Conservation (phyloP, 1,140 invertebrate genomes). For the Littorina saxatilis region DNA sequence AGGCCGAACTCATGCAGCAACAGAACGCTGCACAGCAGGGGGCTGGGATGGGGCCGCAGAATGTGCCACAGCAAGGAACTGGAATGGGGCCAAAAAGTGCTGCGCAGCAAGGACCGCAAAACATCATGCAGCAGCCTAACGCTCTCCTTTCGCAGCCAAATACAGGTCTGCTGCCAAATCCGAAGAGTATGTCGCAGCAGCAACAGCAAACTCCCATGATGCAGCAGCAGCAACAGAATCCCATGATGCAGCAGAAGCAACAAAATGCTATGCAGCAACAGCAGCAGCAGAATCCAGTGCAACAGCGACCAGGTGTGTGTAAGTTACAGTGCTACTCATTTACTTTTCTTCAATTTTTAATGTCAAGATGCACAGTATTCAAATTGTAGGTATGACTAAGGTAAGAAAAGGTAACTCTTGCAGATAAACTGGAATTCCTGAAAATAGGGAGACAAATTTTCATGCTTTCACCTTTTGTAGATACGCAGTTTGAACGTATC, state of each 20-base stretch:
- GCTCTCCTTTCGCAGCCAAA: too few relatives aligned
- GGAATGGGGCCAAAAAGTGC: background rate
- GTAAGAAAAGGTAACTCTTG: too few relatives aligned
- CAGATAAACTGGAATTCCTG: too few relatives aligned
- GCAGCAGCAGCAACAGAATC: background rate
- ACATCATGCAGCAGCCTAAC: background rate
- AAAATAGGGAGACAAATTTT: too few relatives aligned
- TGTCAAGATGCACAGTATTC: too few relatives aligned
- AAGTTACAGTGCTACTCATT: too few relatives aligned
- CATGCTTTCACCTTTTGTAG: too few relatives aligned
- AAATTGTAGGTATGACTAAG: too few relatives aligned
- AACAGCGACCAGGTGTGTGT: background rate
- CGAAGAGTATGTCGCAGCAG: too few relatives aligned
- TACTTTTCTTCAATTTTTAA: too few relatives aligned
- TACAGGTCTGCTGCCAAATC: too few relatives aligned
- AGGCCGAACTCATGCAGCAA: slow-evolving; percentile 34
- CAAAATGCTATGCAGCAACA: background rate
- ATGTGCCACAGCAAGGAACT: background rate
- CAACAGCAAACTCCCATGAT: background rate
- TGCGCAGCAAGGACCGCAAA: background rate
- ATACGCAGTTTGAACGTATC: too few relatives aligned
- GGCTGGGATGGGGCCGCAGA: background rate
- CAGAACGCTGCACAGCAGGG: slow-evolving; percentile 5
- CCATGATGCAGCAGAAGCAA: background rate
- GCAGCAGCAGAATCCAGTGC: background rate